These are phyloP conservation scores for Nomada goodeniana DNA, from an alignment of 2,888 invertebrate genomes.

Conservation along the genomic window DNA sequence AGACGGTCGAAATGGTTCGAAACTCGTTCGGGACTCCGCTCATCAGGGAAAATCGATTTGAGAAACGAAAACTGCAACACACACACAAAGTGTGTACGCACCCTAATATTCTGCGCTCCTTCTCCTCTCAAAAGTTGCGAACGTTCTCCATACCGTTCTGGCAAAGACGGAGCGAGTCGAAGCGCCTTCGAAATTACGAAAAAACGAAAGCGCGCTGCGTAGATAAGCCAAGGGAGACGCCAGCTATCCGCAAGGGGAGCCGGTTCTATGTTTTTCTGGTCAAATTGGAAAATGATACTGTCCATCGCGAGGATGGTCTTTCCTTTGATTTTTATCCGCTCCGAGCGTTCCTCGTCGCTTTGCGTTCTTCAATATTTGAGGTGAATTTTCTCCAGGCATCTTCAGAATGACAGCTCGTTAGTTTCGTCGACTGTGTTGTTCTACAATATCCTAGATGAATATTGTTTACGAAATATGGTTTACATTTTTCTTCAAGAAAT, in stretches of 20 bases:
- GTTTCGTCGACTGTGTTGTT: not conserved
- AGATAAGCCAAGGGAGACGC: constrained; percentile 54
- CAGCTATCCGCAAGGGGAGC: constrained; percentile 28
- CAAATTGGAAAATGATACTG: constrained; percentile 51
- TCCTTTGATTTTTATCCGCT: not conserved
- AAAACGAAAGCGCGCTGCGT: constrained; percentile 65
- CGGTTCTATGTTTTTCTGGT: constrained; percentile 48
- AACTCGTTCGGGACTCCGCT: constrained; percentile 2
- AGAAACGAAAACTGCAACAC: constrained; percentile 42
- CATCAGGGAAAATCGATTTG: not conserved
- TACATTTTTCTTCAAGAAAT: too few species aligned
- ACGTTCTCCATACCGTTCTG: constrained; percentile 54
- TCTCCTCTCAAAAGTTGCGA: constrained; percentile 49
- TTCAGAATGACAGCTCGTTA: not conserved
- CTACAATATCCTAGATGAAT: not conserved
- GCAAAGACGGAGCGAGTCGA: constrained; percentile 53
- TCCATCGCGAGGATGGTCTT: not conserved
- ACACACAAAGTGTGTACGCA: constrained; percentile 52
- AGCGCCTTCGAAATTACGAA: constrained; percentile 62
- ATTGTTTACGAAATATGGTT: not conserved
- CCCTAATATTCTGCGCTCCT: constrained; percentile 44
- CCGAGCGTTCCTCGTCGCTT: too few species aligned
- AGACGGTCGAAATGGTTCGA: constrained; percentile 30
- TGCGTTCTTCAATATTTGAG: constrained; percentile 18
- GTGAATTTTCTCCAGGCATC: constrained; percentile 9